Conservation (phyloP, 2,797 vertebrate genomes). For the Falco naumanni region DNA sequence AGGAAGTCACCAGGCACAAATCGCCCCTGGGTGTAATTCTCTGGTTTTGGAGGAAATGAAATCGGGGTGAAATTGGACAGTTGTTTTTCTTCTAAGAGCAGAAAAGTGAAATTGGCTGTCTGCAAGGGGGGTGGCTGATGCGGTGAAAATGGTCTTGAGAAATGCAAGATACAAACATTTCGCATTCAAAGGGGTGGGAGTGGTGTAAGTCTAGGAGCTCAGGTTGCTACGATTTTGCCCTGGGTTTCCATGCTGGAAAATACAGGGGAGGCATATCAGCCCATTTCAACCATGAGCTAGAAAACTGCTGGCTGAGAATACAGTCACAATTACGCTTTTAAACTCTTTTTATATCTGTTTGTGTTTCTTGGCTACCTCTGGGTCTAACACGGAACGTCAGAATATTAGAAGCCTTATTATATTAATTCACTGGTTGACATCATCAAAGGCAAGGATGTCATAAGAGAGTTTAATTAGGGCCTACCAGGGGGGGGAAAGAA, state of each 20-base stretch:
- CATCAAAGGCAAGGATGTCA: neutral
- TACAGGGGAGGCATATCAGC: neutral
- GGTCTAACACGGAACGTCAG: neutral
- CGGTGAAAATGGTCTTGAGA: neutral
- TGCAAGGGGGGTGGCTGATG: neutral
- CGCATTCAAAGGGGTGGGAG: neutral
- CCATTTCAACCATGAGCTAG: neutral
- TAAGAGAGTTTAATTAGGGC: neutral
- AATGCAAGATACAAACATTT: neutral
- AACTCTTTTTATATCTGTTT: neutral
- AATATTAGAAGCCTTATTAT: neutral
- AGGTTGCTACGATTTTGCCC: neutral
- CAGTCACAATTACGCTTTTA: neutral
- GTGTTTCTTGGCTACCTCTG: neutral
- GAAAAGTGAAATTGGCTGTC: neutral
- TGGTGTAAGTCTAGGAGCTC: neutral
- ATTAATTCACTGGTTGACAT: neutral
- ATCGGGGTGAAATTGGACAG: neutral
- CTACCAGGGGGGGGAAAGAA: fast-evolving
- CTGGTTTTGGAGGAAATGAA: neutral
- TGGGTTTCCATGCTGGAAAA: neutral
- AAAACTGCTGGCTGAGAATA: neutral
- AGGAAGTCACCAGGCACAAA: neutral
- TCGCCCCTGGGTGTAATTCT: neutral
- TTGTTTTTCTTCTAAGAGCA: neutral